Conservation (phyloP, 2,797 vertebrate species). For the Erethizon dorsatum region DNA sequence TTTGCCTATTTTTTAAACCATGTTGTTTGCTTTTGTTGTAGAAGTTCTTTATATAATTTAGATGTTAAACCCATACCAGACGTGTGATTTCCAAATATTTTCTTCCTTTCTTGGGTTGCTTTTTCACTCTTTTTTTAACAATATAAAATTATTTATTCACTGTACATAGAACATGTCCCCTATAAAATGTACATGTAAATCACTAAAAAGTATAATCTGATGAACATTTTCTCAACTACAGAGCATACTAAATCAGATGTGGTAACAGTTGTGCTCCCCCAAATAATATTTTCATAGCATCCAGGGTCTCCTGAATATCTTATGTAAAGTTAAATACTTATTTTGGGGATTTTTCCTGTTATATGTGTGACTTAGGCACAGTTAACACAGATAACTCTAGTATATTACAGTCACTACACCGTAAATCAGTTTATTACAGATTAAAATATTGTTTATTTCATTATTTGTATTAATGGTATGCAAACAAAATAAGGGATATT, state of each 20-base stretch:
- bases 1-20: neutral
- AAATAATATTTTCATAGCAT: constrained; percentile 81
- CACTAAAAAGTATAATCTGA: constrained; percentile 81
- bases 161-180: constrained; percentile 83
- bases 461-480: constrained; percentile 79
- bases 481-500: constrained; percentile 77
- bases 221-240: constrained; percentile 82
- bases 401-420: constrained; percentile 81
- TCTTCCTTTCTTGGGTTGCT: neutral
- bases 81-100: neutral
- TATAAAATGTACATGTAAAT: constrained; percentile 84
- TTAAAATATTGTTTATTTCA: constrained; percentile 73
- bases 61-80: neutral
- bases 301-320: constrained; percentile 73
- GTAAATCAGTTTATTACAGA: constrained; percentile 78
- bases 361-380: constrained; percentile 74
- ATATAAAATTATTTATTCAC: constrained; percentile 85
- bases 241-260: constrained; percentile 79
- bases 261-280: constrained; percentile 77
- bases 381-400: constrained; percentile 80
- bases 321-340: constrained; percentile 77
- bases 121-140: constrained; percentile 66
- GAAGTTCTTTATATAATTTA: neutral
- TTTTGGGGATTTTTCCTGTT: constrained; percentile 54
- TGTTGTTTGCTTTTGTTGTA: neutral